Evolutionary conservation across 2,888 invertebrate species (phyloP).

Genomic region (Oscheius myriophilus): DNA sequence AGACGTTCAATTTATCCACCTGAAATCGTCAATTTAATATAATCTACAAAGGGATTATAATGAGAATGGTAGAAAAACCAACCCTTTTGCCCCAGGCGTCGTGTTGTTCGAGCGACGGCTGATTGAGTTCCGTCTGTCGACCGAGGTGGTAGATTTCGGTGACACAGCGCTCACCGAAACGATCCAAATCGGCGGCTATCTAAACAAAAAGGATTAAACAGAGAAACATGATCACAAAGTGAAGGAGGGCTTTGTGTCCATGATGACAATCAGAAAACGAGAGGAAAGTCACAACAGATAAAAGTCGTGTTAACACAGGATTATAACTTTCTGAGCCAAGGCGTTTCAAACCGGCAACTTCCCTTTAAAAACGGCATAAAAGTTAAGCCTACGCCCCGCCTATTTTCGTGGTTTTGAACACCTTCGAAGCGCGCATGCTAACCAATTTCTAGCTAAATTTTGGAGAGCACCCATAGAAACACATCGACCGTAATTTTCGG

Average conservation of each 20-base stretch:
- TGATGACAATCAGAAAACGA: not conserved
- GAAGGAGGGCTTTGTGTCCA: not conserved
- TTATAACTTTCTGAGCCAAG: no score
- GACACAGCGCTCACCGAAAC: constrained; percentile 74
- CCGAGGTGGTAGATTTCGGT: constrained; percentile 73
- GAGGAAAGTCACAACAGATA: not conserved
- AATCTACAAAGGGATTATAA: not conserved
- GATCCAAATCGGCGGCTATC: constrained; percentile 71
- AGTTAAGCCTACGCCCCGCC: no score
- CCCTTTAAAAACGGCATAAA: no score
- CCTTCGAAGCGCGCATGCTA: no score
- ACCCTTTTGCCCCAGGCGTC: constrained; percentile 75
- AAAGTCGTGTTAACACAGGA: no score
- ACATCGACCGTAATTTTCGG: no score
- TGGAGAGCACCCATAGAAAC: no score
- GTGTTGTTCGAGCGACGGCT: constrained; percentile 73
- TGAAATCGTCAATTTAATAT: not conserved
- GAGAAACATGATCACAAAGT: no score
- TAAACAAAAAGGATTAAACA: constrained; percentile 7
- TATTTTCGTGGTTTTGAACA: no score
- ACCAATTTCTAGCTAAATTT: no score
- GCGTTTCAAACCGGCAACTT: no score
- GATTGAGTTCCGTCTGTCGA: constrained; percentile 70
- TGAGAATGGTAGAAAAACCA: not conserved
- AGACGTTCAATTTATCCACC: constrained; percentile 74